Conservation (phyloP, 2,888 invertebrate species). For the Philonicus albiceps region DNA sequence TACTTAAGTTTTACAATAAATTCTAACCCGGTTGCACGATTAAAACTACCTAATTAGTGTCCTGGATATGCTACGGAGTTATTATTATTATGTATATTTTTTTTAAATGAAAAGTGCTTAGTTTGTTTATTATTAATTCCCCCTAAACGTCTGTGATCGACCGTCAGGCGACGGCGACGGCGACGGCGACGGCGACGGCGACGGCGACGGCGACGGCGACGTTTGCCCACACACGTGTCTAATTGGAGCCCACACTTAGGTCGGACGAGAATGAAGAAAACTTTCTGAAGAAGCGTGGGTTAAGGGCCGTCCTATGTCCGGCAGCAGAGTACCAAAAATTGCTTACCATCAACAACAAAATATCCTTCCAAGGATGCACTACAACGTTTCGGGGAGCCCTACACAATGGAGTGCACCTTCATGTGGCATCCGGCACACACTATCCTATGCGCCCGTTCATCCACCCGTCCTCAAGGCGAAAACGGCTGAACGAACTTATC, state of each 20-base stretch:
- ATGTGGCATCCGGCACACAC: conserved; percentile 25
- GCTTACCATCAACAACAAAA: conserved; percentile 39
- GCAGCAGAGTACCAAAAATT: conserved; percentile 15
- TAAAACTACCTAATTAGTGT: neutral
- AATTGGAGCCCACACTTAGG: neutral
- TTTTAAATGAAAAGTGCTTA: neutral
- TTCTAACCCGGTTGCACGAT: too few relatives aligned
- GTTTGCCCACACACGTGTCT: neutral
- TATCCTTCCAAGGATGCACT: conserved; percentile 12
- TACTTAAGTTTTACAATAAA: too few relatives aligned
- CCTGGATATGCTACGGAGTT: neutral
- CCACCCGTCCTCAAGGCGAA: conserved; percentile 36
- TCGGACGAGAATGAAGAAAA: neutral
- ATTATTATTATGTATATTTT: neutral
- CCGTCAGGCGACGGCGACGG: neutral
- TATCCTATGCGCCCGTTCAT: conserved; percentile 20
- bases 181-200: neutral
- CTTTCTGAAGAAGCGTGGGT: neutral
- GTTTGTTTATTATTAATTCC: neutral
- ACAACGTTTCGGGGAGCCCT: neutral
- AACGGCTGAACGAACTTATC: conserved; percentile 42
- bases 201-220: neutral
- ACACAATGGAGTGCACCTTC: conserved; percentile 35
- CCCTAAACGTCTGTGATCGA: neutral
- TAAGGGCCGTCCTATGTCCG: neutral